These are phyloP conservation scores for Kryptolebias ocellatus DNA, from an alignment of 2,797 vertebrate genomes.

Conservation along the genomic window DNA sequence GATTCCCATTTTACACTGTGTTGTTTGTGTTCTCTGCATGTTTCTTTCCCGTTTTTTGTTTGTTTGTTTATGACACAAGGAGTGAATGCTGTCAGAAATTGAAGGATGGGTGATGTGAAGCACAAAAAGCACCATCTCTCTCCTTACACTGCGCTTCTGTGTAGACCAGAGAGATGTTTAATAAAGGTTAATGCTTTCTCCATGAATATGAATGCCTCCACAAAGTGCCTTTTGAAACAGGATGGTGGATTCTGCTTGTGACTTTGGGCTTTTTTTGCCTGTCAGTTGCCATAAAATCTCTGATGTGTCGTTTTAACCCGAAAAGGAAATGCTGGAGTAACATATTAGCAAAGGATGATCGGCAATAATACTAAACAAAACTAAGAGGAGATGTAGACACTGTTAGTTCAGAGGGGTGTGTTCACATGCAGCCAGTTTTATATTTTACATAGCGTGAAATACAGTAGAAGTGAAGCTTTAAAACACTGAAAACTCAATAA, in stretches of 20 bases:
- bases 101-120: conserved; percentile 50
- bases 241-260: conserved; percentile 32
- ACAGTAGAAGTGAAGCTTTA: too few species aligned
- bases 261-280: conserved; percentile 35
- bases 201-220: conserved; percentile 58
- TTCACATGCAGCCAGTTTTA: background rate
- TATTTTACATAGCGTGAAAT: background rate
- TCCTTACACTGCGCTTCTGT: conserved; percentile 47
- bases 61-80: conserved; percentile 68
- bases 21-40: conserved; percentile 81
- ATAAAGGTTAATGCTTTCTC: conserved; percentile 66
- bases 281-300: conserved; percentile 39
- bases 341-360: conserved; percentile 1
- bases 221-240: conserved; percentile 41
- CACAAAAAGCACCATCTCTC: conserved; percentile 14
- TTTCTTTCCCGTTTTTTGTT: conserved; percentile 27
- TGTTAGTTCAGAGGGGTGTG: background rate
- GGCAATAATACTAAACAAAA: conserved; percentile 5
- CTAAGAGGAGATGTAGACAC: background rate
- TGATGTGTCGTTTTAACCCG: conserved; percentile 14
- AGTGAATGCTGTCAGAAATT: conserved; percentile 55
- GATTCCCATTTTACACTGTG: conserved; percentile 88
- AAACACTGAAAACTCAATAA: too few species aligned
- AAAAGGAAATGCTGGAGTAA: conserved; percentile 10
- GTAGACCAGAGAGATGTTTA: conserved; percentile 60